phyloP scores from a whole-genome alignment of 2,797 vertebrate genomes.

The Pipistrellus nathusii region DNA sequence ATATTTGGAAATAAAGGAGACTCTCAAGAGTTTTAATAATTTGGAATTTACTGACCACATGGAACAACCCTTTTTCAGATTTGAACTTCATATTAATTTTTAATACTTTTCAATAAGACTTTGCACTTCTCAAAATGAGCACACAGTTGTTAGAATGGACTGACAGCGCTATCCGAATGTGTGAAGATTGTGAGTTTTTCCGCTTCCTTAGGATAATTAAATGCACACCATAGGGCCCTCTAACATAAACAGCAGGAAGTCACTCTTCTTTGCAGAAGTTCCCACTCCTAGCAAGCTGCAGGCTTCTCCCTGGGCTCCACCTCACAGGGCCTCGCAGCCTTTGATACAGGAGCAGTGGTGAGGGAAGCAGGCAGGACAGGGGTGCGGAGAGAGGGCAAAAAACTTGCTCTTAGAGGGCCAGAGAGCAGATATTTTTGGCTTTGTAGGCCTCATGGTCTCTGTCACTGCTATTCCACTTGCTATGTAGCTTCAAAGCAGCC shows the following conservation, averaged over 20 bases:
- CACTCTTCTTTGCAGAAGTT: neutral
- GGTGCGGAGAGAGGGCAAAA: neutral
- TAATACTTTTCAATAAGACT: neutral
- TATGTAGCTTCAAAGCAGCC: neutral
- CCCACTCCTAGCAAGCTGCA: neutral
- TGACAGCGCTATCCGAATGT: neutral
- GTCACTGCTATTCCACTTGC: neutral
- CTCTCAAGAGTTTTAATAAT: neutral
- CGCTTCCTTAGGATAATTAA: neutral
- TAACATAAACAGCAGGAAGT: neutral
- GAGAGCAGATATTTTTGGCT: neutral
- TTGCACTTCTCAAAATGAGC: neutral
- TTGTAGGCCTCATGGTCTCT: neutral
- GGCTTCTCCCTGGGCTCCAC: neutral
- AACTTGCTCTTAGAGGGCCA: neutral
- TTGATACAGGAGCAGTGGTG: neutral
- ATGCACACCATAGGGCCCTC: neutral
- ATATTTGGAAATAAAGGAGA: neutral
- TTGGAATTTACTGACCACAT: neutral
- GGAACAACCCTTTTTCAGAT: neutral
- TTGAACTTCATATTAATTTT: neutral
- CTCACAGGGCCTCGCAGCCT: neutral
- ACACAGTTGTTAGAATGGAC: accelerated
- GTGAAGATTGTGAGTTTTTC: neutral
- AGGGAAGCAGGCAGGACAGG: neutral